phyloP scores from a whole-genome alignment of 1,140 invertebrate genomes.

The Paracyclopina nana region DNA sequence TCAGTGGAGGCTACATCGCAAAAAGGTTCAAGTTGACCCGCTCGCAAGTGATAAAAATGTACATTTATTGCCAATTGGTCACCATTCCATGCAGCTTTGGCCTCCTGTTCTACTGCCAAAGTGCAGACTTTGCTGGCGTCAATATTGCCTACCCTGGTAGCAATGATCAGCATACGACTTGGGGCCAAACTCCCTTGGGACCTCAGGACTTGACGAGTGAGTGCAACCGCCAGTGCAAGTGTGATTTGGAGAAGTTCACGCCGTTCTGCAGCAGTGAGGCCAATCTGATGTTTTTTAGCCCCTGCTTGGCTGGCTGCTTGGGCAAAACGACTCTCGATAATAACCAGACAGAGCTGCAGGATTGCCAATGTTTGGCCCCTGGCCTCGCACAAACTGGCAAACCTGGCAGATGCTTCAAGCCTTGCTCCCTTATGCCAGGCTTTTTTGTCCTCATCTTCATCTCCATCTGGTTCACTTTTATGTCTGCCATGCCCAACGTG shows the following conservation, averaged over 20 bases:
- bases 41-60: slow-evolving; percentile 51
- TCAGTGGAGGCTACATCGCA: slow-evolving; percentile 54
- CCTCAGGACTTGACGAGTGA: background rate
- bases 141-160: slow-evolving; percentile 33
- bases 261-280: slow-evolving; percentile 27
- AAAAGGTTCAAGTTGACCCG: slow-evolving; percentile 48
- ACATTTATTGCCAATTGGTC: slow-evolving; percentile 37
- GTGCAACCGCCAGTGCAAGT: slow-evolving; percentile 39
- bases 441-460: slow-evolving; percentile 3
- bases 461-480: slow-evolving; percentile 11
- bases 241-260: slow-evolving; percentile 25
- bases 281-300: slow-evolving; percentile 24
- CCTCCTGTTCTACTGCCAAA: slow-evolving; percentile 51
- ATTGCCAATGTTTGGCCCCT: background rate
- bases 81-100: slow-evolving; percentile 38
- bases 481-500: slow-evolving; percentile 8
- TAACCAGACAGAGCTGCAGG: background rate
- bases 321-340: slow-evolving; percentile 22
- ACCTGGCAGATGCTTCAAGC: too few relatives aligned
- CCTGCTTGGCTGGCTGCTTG: slow-evolving; percentile 25
- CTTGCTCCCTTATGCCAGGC: background rate
- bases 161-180: background rate
- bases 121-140: slow-evolving; percentile 48
- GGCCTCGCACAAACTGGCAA: too few relatives aligned
- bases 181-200: background rate